Evolutionary conservation across 2,797 vertebrate species (phyloP), one percentile per base, ranked within the genome.

Genomic region (Odontamblyopus lacepedii): DNA sequence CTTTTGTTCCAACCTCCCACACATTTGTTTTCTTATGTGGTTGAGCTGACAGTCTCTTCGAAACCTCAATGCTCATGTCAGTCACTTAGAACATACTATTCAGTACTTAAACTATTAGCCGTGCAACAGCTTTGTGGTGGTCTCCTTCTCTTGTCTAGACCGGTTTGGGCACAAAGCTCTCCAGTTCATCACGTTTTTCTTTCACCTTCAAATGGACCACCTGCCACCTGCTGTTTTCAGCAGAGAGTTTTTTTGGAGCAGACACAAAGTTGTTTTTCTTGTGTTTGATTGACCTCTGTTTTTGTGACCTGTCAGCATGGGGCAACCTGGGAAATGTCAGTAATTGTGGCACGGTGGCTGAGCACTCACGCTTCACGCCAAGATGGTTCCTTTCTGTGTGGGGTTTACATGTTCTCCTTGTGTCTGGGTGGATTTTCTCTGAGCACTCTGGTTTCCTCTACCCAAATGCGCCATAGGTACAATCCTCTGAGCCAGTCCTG

Each of bases 251-350:
- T 44, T 67, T 60, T 44, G 18, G 57, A 66, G 55, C 64, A 65
- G 41, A 13, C 30, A 23, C n/a, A 23, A 59, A 60, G 59, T 64
- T 67, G 23, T 51, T n/a, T 63, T n/a, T 56, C 5, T 59, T 63
- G 29, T 30, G 44, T 82, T 78, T 77, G 50, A 77, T 75, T 87
- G 59, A 77, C 71, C 30, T 72, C 72, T 81, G 81, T 78, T 89
- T 91, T 91, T 83, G 93, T 84, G 69, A 85, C 85, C 84, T 86
- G 83, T 73, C 94, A 99, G 98, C 98, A 23, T 99, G 98, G 98
- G 98, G 98, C 79, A 99, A 99, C 94, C 96, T 99, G 79, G 98
- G 98, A 91, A 99, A 99, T 86, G 97, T 32, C 38, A 41, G 38
- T 41, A 41, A 41, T 41, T 41, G 38, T 11, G 11, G 38, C 8